These are phyloP conservation scores for Clanis bilineata DNA, from an alignment of 2,888 invertebrate species.

Conservation along the genomic window DNA sequence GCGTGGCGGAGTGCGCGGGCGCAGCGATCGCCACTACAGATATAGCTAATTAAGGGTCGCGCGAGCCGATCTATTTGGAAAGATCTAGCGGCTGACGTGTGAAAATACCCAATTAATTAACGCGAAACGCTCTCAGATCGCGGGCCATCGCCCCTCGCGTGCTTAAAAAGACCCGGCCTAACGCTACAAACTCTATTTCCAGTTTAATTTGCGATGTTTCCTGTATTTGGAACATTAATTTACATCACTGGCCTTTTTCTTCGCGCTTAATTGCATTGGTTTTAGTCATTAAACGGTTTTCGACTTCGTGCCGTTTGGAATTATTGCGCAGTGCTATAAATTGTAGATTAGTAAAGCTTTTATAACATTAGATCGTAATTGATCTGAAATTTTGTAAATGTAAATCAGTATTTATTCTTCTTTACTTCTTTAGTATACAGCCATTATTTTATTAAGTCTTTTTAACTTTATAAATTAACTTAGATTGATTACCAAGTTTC, in stretches of 20 bases:
- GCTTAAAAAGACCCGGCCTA: slow-evolving; percentile 52
- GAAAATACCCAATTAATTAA: slow-evolving; percentile 83
- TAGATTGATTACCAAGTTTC: neutral
- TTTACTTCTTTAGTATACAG: too few species aligned
- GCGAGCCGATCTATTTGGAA: slow-evolving; percentile 78
- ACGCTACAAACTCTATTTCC: slow-evolving; percentile 52
- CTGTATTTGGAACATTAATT: slow-evolving; percentile 14
- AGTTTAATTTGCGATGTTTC: slow-evolving; percentile 53
- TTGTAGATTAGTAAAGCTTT: neutral
- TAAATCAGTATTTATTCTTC: neutral
- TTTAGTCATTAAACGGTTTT: slow-evolving; percentile 35
- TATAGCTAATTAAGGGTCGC: slow-evolving; percentile 80
- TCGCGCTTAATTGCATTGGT: slow-evolving; percentile 15
- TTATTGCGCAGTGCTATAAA: slow-evolving; percentile 11
- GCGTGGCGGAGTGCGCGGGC: slow-evolving; percentile 75
- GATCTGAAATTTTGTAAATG: neutral
- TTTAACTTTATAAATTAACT: neutral
- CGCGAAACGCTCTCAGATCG: slow-evolving; percentile 66
- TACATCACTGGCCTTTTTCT: slow-evolving; percentile 13
- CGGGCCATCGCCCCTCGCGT: slow-evolving; percentile 70
- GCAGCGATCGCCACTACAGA: slow-evolving; percentile 69
- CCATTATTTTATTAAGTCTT: neutral
- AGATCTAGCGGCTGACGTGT: slow-evolving; percentile 81
- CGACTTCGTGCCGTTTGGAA: slow-evolving; percentile 31
- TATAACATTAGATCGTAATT: neutral